A percentile compares a stretch with the other conserved stretches of the same genome.
Conservation (phyloP, 2,113 vertebrate species). For the Carassius carassius region DNA sequence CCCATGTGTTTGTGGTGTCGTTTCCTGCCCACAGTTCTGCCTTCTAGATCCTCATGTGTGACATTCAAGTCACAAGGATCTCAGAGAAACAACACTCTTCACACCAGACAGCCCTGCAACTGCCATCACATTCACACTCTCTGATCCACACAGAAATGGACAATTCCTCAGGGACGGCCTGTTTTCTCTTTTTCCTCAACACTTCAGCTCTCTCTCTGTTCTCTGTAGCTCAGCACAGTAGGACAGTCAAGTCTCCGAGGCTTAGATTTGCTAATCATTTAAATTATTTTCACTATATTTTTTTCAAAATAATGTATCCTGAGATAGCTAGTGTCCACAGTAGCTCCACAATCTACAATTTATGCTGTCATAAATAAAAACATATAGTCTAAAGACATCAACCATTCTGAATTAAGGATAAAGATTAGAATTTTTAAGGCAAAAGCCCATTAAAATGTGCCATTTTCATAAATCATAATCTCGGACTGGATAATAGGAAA, state of each 20-base stretch:
- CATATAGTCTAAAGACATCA: too few species aligned
- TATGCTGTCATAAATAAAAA: not conserved
- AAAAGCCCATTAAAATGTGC: too few species aligned
- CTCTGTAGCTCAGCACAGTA: constrained; percentile 56
- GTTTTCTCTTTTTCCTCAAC: constrained; percentile 56
- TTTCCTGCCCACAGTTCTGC: constrained; percentile 66
- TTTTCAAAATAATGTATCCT: not conserved
- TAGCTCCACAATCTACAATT: too few species aligned
- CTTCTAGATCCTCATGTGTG: constrained; percentile 71
- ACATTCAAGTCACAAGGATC: constrained; percentile 70
- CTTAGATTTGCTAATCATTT: not conserved
- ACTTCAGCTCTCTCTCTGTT: constrained; percentile 49
- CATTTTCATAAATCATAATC: too few species aligned
- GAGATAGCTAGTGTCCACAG: not conserved
- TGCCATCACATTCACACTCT: constrained; percentile 72
- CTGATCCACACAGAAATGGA: constrained; percentile 71
- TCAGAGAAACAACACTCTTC: constrained; percentile 55
- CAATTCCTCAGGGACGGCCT: constrained; percentile 68
- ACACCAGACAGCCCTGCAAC: constrained; percentile 55
- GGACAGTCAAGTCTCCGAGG: constrained; percentile 44
- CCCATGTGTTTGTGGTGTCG: constrained; percentile 66
- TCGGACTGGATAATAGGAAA: not conserved
- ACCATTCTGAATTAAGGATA: too few species aligned
- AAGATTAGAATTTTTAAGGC: too few species aligned
- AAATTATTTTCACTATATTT: too few species aligned